Percentiles rank a stretch among this genome's conserved stretches.
Conservation (phyloP, 2,797 vertebrate species). For the Dicrostonyx torquatus region DNA sequence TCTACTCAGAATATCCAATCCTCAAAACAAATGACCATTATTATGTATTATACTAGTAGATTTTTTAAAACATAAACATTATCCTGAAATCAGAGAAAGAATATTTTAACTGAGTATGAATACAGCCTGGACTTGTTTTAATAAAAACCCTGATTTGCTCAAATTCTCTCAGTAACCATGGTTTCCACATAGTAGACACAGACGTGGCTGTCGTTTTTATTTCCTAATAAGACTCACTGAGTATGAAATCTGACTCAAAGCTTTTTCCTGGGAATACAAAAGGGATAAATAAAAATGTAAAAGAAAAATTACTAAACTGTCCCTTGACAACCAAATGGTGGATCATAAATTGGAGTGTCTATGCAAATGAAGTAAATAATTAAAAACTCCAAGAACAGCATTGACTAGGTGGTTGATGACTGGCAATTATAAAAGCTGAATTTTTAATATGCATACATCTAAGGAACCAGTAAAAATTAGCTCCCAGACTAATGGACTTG, state of each 20-base stretch:
- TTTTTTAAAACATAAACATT: constrained; percentile 59
- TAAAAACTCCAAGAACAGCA: constrained; percentile 88
- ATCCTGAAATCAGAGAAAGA: constrained; percentile 7
- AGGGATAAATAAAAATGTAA: constrained; percentile 85
- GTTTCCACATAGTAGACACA: constrained; percentile 38
- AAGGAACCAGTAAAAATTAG: constrained; percentile 89
- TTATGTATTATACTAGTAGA: background rate
- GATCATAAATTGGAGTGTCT: constrained; percentile 89
- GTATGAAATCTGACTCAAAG: constrained; percentile 60
- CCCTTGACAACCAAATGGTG: constrained; percentile 86
- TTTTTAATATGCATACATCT: constrained; percentile 90
- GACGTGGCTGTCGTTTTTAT: constrained; percentile 30
- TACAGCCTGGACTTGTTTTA: constrained; percentile 36
- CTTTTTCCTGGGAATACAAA: constrained; percentile 75
- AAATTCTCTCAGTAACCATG: constrained; percentile 57
- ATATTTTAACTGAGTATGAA: constrained; percentile 39
- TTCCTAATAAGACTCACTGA: constrained; percentile 56
- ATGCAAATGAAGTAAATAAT: constrained; percentile 92
- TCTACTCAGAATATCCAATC: constrained; percentile 45
- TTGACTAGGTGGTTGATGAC: constrained; percentile 90
- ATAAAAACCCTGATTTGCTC: constrained; percentile 51
- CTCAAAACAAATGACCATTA: constrained; percentile 50
- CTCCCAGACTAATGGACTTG: constrained; percentile 89
- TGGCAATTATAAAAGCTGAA: constrained; percentile 90
- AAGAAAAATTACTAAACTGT: constrained; percentile 86